A percentile compares a stretch with the other conserved stretches of the same genome.
Evolutionary conservation across 2,888 invertebrate genomes (phyloP).

Genomic region (Gastracanthus pulcherrimus): DNA sequence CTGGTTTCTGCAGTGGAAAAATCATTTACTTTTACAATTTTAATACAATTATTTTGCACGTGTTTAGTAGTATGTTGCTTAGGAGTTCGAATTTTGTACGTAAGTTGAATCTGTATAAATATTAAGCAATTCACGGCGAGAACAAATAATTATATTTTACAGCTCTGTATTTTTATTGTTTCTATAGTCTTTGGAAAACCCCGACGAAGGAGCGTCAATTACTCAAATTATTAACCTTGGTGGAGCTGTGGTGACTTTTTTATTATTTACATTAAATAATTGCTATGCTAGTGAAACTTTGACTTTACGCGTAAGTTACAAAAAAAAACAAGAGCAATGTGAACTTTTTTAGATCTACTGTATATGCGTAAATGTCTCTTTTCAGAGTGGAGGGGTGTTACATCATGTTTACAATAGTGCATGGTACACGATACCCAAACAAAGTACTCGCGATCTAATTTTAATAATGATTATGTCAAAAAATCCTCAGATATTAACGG

Average conservation of each 20-base stretch:
- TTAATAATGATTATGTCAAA: background rate
- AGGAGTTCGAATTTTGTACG: conserved; percentile 17
- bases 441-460: background rate
- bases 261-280: background rate
- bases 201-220: background rate
- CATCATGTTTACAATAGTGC: background rate
- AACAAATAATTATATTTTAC: background rate
- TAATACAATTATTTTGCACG: conserved; percentile 9
- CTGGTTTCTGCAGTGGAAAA: conserved; percentile 6
- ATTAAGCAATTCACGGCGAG: too few relatives aligned
- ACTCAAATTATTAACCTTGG: background rate
- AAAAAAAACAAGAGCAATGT: background rate
- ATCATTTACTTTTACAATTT: conserved; percentile 8
- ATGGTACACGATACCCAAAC: background rate
- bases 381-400: background rate
- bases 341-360: too few relatives aligned
- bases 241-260: background rate
- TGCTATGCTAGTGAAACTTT: background rate
- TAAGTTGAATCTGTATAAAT: background rate
- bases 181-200: background rate
- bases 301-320: background rate
- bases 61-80: conserved; percentile 10
- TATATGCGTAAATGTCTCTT: background rate
- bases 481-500: background rate
- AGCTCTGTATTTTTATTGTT: background rate